Percentiles rank a stretch among this genome's conserved stretches.
phyloP scores from a whole-genome alignment of 2,797 vertebrate genomes.

The Mycteria americana region DNA sequence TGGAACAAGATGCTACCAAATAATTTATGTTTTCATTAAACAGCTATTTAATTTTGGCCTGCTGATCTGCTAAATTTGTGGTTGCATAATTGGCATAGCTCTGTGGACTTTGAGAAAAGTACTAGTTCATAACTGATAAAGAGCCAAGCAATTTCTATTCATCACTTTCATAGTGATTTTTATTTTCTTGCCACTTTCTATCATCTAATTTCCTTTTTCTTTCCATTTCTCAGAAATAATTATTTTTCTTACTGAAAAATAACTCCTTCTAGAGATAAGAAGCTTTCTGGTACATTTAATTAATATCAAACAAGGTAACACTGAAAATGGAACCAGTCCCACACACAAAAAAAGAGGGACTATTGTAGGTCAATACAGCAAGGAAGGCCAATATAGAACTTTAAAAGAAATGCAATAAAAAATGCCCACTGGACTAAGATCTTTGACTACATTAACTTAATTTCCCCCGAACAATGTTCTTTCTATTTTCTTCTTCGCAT shows the following conservation, averaged over 20 bases:
- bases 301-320: background rate
- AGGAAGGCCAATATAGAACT: background rate
- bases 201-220: background rate
- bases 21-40: slow-evolving; percentile 17
- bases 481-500: background rate
- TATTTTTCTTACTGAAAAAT: background rate
- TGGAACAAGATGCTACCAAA: background rate
- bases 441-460: background rate
- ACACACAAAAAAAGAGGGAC: background rate
- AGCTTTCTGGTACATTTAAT: background rate
- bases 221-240: background rate
- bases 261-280: background rate
- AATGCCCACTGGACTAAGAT: background rate
- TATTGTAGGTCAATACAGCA: background rate
- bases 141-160: background rate
- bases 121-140: background rate
- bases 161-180: background rate
- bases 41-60: slow-evolving; percentile 1
- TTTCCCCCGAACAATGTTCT: background rate
- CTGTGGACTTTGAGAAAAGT: background rate
- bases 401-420: background rate
- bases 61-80: background rate
- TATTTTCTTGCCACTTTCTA: background rate
- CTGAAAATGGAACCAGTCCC: background rate
- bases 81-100: background rate